Base-by-base conservation (phyloP, 2,888 invertebrate genomes). In the Congeria kusceri region DNA sequence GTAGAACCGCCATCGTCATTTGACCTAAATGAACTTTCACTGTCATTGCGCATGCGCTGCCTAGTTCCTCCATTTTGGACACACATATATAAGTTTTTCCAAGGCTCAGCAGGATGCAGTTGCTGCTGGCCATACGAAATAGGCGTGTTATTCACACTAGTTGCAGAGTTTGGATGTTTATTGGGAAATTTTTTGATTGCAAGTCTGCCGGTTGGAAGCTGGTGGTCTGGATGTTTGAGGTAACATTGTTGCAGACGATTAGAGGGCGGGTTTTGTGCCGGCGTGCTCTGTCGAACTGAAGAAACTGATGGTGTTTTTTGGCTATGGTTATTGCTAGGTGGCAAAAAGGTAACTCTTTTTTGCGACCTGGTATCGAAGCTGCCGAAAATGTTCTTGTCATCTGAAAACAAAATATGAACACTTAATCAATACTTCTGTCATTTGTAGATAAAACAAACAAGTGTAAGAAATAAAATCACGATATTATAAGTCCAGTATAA, bases 1-100 rank as follows among this genome's bases (percentile, higher is more conserved):
- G 90, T 90, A 9, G 90, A 88, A 13, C 87, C 87, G 64, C 84
- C 88, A 64, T 90, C 90, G 63, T 90, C 90, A 63, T 86, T 83
- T 20, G 88, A 88, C 67, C 86, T 76, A 1, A 80, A 20, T 27
- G 86, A 85, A 71, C 85, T 86, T 44, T 79, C 77, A 73, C 86
- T 85, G 64, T 84, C 86, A 78, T 76, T 75, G 62, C 78, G 83
- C 56, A 72, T 64, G 64, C 78, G 82, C 23, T 44, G 28, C 13
- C 29, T 49, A 47, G 53, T 62, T 3, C 63, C 57, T 27, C 66
- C 67, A 28, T 74, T 63, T 23, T 78, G 68, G 11, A 39, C 39
- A 7, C 39, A 11, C 3, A 39, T 7, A 62, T 58, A 64, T 23
- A 66, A 73, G 23, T 79, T 70, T 39, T 64, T 47, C 83, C 83